Evolutionary conservation across 2,797 vertebrate species (phyloP).

Genomic region (Parauchenoglanis ngamensis): DNA sequence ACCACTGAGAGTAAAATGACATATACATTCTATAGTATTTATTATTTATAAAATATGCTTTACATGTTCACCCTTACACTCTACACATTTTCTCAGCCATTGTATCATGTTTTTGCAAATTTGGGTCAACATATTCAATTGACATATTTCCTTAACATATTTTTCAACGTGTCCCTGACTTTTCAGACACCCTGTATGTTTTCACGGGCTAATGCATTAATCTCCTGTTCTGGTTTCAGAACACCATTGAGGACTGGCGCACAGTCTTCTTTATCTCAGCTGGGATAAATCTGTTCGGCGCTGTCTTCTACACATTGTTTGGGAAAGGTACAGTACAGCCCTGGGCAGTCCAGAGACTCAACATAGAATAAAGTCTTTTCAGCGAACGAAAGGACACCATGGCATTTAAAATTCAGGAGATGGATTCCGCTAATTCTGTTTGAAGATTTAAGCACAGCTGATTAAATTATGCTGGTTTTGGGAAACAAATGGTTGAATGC

Average conservation of each 20-base stretch:
- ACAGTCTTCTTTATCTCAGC: slow-evolving; percentile 93
- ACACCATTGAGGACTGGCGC: slow-evolving; percentile 91
- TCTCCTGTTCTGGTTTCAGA: slow-evolving; percentile 72
- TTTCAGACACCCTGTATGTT: background rate
- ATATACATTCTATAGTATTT: background rate
- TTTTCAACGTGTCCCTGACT: background rate
- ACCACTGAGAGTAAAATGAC: background rate
- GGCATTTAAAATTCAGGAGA: slow-evolving; percentile 13
- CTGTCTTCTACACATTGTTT: slow-evolving; percentile 86
- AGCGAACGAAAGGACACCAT: slow-evolving; percentile 8
- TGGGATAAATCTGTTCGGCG: slow-evolving; percentile 88
- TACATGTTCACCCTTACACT: background rate
- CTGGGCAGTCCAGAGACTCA: slow-evolving; percentile 82
- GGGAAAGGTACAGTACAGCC: slow-evolving; percentile 86
- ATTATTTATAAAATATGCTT: background rate
- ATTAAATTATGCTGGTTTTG: background rate
- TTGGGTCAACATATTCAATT: background rate
- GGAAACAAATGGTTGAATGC: background rate
- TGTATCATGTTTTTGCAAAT: background rate
- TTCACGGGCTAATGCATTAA: background rate
- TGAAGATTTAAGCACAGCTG: slow-evolving; percentile 13
- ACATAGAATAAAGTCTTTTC: slow-evolving; percentile 67
- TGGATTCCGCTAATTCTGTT: slow-evolving; percentile 9
- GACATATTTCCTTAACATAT: background rate
- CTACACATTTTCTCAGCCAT: background rate